These are phyloP conservation scores for Ceyx cyanopectus DNA, from an alignment of 2,113 vertebrate genomes.

Conservation along the genomic window DNA sequence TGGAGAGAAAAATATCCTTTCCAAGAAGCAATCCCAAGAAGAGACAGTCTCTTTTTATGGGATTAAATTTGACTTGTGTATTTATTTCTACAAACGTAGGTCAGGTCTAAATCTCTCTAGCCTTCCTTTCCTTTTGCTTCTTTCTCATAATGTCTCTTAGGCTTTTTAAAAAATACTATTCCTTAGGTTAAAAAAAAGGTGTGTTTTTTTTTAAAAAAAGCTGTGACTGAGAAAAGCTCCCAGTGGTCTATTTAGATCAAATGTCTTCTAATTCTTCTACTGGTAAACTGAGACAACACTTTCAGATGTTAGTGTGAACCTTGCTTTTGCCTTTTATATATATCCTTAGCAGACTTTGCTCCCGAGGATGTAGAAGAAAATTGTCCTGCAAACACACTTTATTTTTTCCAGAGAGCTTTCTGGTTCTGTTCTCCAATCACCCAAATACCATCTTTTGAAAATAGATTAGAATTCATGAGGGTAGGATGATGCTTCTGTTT, in stretches of 20 bases:
- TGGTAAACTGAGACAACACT: neutral
- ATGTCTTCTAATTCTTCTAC: neutral
- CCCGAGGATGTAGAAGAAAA: neutral
- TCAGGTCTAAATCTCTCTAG: neutral
- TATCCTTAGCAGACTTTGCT: neutral
- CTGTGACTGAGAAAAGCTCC: neutral
- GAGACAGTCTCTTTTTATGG: neutral
- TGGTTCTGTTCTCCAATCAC: neutral
- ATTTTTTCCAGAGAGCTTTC: neutral
- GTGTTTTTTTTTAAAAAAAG: neutral
- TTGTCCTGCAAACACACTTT: neutral
- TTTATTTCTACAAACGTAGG: neutral
- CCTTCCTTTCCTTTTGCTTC: neutral
- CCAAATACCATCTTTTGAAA: conserved; percentile 7
- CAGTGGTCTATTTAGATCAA: neutral
- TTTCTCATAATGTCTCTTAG: neutral
- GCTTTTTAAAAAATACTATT: neutral
- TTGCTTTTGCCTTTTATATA: conserved; percentile 1
- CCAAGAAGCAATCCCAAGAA: neutral
- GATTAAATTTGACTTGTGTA: neutral
- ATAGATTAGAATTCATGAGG: neutral
- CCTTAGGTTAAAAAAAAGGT: no score
- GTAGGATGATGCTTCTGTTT: neutral
- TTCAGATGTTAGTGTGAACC: neutral
- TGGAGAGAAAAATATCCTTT: neutral